These are phyloP conservation scores for Aleiodes sp. DNA, from an alignment of 1,140 invertebrate genomes.

Conservation along the genomic window DNA sequence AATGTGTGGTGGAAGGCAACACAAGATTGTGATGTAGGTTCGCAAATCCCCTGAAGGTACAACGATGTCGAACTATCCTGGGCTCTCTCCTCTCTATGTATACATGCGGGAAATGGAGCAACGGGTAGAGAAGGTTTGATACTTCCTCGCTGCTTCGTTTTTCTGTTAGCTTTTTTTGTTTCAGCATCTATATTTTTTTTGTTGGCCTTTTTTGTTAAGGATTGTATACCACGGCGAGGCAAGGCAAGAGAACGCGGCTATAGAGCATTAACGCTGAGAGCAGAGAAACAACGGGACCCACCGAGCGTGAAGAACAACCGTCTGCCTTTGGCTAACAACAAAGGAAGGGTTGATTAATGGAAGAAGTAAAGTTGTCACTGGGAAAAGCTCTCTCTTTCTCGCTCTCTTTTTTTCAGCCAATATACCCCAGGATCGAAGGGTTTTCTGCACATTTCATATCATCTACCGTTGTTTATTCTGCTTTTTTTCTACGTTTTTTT, in stretches of 20 bases:
- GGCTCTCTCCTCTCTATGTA: not conserved
- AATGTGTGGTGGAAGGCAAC: not conserved
- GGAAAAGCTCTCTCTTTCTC: conserved; percentile 39
- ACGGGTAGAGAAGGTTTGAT: not conserved
- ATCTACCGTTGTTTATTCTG: not conserved
- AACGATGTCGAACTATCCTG: conserved; percentile 2
- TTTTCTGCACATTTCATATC: not conserved
- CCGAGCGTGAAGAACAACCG: conserved; percentile 48
- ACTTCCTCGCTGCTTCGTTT: not conserved
- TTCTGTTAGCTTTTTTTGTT: not conserved
- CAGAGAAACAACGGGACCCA: conserved; percentile 55
- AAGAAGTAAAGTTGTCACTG: conserved; percentile 55
- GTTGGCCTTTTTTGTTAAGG: not conserved
- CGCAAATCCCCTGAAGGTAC: conserved; percentile 9
- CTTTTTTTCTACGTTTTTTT: no score
- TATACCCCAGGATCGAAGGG: not conserved
- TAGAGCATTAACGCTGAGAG: conserved; percentile 56
- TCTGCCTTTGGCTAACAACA: conserved; percentile 42
- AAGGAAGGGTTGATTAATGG: conserved; percentile 59
- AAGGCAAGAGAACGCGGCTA: conserved; percentile 37
- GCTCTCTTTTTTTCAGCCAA: not conserved
- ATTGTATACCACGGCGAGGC: not conserved
- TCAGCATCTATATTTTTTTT: no score
- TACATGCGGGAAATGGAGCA: conserved; percentile 15
- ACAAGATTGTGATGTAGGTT: not conserved